These are phyloP conservation scores for Agriopis marginaria DNA, from an alignment of 2,888 invertebrate genomes.

Conservation along the genomic window DNA sequence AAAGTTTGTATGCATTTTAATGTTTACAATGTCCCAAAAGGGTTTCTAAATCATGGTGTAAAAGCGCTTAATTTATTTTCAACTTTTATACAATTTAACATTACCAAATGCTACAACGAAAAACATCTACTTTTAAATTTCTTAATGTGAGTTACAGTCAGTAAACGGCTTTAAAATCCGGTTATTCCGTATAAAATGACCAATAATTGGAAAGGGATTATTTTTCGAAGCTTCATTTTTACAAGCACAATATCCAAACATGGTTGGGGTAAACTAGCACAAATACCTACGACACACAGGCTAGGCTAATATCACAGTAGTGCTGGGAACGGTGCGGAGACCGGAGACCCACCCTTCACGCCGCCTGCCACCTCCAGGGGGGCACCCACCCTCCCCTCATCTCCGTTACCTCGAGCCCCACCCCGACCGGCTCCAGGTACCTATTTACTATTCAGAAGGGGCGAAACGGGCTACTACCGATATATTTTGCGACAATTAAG, in stretches of 20 bases:
- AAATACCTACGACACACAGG: conserved; percentile 81
- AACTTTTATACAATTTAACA: conserved; percentile 62
- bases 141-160: conserved; percentile 69
- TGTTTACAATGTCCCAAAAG: conserved; percentile 58
- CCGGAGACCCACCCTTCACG: conserved; percentile 58
- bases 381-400: conserved; percentile 43
- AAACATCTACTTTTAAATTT: conserved; percentile 64
- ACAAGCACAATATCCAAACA: conserved; percentile 79
- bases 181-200: conserved; percentile 79
- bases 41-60: conserved; percentile 58
- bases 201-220: conserved; percentile 71
- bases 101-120: conserved; percentile 71
- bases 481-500: conserved; percentile 84
- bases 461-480: conserved; percentile 77
- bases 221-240: conserved; percentile 70
- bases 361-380: conserved; percentile 47
- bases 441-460: conserved; percentile 83
- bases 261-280: conserved; percentile 82
- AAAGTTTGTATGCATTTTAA: conserved; percentile 39
- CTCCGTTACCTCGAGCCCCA: conserved; percentile 43
- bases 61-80: conserved; percentile 66
- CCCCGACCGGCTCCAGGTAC: conserved; percentile 63
- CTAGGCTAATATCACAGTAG: conserved; percentile 87
- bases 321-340: conserved; percentile 82
- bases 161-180: conserved; percentile 74